phyloP scores from a whole-genome alignment of 2,797 vertebrate species.

The Microhierax caerulescens region DNA sequence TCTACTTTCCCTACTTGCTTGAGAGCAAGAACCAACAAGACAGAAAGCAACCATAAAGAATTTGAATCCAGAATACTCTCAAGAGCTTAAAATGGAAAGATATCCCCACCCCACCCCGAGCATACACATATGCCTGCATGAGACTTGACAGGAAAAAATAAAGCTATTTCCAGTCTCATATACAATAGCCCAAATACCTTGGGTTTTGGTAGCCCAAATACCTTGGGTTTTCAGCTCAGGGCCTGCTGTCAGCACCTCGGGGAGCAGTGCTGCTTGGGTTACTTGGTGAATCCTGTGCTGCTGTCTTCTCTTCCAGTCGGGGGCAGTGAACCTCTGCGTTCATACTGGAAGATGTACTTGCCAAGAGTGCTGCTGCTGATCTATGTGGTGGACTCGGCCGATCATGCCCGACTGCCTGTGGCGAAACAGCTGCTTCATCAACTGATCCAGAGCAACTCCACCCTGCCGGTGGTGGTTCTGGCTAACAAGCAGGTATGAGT shows the following conservation, averaged over 20 bases:
- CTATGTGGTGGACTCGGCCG: slow-evolving; percentile 90
- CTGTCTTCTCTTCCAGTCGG: slow-evolving; percentile 81
- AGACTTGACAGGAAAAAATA: background rate
- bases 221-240: background rate
- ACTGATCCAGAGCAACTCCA: slow-evolving; percentile 78
- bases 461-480: slow-evolving; percentile 88
- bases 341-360: slow-evolving; percentile 87
- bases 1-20: background rate
- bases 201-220: background rate
- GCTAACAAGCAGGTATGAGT: slow-evolving; percentile 94
- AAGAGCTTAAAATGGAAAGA: background rate
- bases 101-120: background rate
- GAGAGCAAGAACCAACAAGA: background rate
- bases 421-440: slow-evolving; percentile 86
- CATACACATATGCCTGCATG: background rate
- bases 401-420: slow-evolving; percentile 80
- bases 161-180: background rate
- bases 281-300: background rate
- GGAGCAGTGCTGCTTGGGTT: background rate
- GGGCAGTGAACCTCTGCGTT: slow-evolving; percentile 84
- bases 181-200: background rate
- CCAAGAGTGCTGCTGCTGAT: slow-evolving; percentile 84
- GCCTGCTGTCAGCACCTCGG: background rate
- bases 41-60: background rate
- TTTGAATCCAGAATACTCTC: background rate